A percentile compares a stretch with the other conserved stretches of the same genome.
Evolutionary conservation across 2,113 vertebrate genomes (phyloP).

Genomic region (Pungitius pungitius): DNA sequence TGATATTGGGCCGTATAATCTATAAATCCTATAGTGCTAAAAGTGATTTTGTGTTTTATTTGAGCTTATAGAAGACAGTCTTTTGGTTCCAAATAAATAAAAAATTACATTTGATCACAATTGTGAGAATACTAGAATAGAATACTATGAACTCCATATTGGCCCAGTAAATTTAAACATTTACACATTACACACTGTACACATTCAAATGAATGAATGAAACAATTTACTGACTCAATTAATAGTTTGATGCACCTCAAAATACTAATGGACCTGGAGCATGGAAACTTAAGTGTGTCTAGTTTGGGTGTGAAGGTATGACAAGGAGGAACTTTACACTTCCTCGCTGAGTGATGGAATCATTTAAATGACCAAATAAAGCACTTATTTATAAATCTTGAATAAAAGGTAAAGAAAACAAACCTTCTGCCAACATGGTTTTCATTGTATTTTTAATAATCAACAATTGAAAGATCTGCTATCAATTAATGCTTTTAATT

Average conservation of each 20-base stretch:
- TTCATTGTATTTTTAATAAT: background rate
- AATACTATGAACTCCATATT: background rate
- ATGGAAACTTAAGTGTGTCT: background rate
- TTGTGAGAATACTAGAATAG: background rate
- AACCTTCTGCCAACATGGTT: background rate
- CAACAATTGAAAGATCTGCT: background rate
- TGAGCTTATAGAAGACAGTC: background rate
- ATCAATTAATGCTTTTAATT: background rate
- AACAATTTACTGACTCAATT: conserved; percentile 1
- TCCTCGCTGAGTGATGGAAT: background rate
- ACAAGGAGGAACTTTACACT: background rate
- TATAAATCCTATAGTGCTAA: background rate
- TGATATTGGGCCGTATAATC: background rate
- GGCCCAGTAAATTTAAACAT: background rate
- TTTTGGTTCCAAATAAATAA: no score
- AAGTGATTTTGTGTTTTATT: background rate
- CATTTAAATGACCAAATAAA: background rate
- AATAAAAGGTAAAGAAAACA: background rate
- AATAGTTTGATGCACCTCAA: background rate
- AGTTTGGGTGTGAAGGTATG: background rate
- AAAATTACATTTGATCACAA: no score
- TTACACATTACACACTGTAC: background rate
- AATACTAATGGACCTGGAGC: background rate
- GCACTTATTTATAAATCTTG: background rate
- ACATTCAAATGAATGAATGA: background rate